Evolutionary conservation across 2,113 vertebrate genomes (phyloP).

Genomic region (Pomatorhinus ruficollis): DNA sequence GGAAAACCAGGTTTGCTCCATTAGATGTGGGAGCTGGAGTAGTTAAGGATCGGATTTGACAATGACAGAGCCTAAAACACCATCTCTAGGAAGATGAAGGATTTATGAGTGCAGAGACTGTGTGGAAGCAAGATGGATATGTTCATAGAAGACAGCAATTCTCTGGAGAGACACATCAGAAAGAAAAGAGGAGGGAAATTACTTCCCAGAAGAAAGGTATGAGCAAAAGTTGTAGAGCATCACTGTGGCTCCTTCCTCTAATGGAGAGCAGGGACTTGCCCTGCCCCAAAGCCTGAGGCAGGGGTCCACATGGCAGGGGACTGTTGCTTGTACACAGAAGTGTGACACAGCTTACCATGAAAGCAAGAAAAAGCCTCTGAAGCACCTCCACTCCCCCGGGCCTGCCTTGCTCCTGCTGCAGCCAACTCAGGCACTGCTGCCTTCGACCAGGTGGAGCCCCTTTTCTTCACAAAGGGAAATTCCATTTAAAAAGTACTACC

Average conservation of each 20-base stretch:
- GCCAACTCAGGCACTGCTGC: background rate
- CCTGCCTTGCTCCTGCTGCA: background rate
- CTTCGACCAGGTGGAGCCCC: background rate
- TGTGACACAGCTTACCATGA: background rate
- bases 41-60: background rate
- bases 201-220: background rate
- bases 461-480: background rate
- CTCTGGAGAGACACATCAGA: background rate
- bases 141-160: background rate
- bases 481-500: background rate
- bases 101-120: slow-evolving; percentile 38
- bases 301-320: background rate
- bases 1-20: background rate
- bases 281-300: background rate
- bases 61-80: background rate
- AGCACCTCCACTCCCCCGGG: background rate
- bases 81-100: background rate
- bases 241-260: background rate
- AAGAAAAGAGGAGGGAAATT: background rate
- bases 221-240: background rate
- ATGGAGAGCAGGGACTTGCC: background rate
- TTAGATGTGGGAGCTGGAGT: background rate
- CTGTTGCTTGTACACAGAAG: background rate
- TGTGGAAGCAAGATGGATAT: background rate
- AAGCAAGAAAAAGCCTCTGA: background rate